These are phyloP conservation scores for Hartigia nigra DNA, from an alignment of 2,888 invertebrate species.

Conservation along the genomic window DNA sequence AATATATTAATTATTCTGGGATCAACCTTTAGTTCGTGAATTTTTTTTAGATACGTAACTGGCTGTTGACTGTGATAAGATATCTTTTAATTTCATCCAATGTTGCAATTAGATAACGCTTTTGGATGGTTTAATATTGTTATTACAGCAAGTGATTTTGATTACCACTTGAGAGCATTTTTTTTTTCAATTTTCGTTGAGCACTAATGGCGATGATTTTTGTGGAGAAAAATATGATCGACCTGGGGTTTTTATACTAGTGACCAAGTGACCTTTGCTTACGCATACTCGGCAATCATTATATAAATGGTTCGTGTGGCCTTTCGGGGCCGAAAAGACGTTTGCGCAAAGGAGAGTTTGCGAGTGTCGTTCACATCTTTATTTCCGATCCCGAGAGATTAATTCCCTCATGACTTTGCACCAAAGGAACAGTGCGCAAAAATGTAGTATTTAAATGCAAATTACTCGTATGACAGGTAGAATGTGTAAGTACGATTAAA, in stretches of 20 bases:
- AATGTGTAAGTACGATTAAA: too few species aligned
- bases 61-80: too few species aligned
- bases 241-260: background rate
- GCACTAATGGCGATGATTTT: background rate
- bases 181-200: background rate
- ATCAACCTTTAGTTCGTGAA: background rate
- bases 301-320: background rate
- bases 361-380: background rate
- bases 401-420: background rate
- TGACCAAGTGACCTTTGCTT: background rate
- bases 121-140: background rate
- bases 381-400: background rate
- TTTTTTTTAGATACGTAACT: too few species aligned
- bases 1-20: background rate
- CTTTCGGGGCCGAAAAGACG: slow-evolving; percentile 1
- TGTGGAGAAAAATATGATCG: too few species aligned
- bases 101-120: background rate
- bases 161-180: background rate
- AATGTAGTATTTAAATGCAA: background rate
- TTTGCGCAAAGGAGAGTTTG: slow-evolving; percentile 1
- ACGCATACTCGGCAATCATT: background rate
- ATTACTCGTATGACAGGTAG: background rate
- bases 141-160: background rate
- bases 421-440: background rate
- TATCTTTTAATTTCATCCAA: too few species aligned